Conservation (phyloP, 2,888 invertebrate genomes). For the Drosophila demipolita region DNA sequence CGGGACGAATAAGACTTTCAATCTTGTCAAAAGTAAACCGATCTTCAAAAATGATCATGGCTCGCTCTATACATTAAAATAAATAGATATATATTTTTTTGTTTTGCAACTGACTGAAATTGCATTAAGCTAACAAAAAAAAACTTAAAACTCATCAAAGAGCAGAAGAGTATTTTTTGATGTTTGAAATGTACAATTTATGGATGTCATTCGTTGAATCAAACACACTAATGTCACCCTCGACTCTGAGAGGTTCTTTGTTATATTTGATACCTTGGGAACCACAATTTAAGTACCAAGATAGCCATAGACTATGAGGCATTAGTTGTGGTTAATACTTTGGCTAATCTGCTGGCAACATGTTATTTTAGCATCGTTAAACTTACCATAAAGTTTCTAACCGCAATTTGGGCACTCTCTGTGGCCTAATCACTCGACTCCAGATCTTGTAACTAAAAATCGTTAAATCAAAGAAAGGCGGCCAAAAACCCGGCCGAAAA, state of each 20-base stretch:
- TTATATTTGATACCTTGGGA: slow-evolving; percentile 7
- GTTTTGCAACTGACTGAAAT: neutral
- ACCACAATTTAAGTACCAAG: slow-evolving; percentile 12
- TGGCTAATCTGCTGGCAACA: slow-evolving; percentile 32
- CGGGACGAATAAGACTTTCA: neutral
- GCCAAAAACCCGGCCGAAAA: slow-evolving; percentile 50
- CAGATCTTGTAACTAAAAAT: slow-evolving; percentile 58
- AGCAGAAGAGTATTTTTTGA: neutral
- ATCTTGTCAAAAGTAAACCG: too few species aligned
- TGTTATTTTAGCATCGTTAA: slow-evolving; percentile 72
- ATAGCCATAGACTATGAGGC: slow-evolving; percentile 1
- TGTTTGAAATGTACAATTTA: neutral
- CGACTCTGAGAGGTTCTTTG: neutral
- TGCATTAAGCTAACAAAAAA: neutral
- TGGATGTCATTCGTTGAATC: neutral
- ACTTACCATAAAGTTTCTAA: slow-evolving; percentile 55
- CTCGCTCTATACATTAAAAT: neutral
- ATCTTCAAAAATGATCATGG: too few species aligned
- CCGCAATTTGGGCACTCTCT: slow-evolving; percentile 38
- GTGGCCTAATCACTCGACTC: slow-evolving; percentile 56
- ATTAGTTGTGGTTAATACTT: slow-evolving; percentile 21
- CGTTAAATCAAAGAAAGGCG: slow-evolving; percentile 55
- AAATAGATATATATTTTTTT: neutral
- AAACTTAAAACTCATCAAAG: neutral
- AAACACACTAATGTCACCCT: slow-evolving; percentile 5